Evolutionary conservation across 2,888 invertebrate genomes (phyloP), one percentile per base, ranked within the genome.

Genomic region (Acholoe squamosa): DNA sequence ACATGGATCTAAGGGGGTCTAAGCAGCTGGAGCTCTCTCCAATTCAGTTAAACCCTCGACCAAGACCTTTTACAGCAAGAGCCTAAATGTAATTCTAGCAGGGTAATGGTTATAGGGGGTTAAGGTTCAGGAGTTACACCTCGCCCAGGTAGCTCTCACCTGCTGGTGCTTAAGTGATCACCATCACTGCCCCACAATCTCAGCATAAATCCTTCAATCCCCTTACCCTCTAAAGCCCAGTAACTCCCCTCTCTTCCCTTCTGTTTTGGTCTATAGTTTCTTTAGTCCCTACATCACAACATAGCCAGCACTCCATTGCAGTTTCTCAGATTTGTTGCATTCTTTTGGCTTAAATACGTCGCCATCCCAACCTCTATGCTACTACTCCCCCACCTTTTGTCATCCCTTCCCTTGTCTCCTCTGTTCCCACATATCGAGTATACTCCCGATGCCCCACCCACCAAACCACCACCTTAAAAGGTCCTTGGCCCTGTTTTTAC

Each of bases 11-110:
- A 67, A 67, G 67, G 67, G n/a, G 67, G 12, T 25, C n/a, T 12
- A 71, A 71, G 71, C 71, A 71, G n/a, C 71, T 71, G 71, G 61
- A 14, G 61, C 61, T 61, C n/a, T 19, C 61, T 3, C 19, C 61
- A 7, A 61, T n/a, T 61, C 61, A n/a, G n/a, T 12, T 61, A n/a
- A 61, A 61, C 61, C 61, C 61, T 61, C 22, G 19, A 61, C 43
- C 43, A 43, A 43, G 43, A 43, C 43, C 43, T 43, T 43, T 43
- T 43, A 43, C 43, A 43, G 43, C 43, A 43, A 10, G 43, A 43
- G 43, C 43, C 43, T 43, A 43, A 43, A 43, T 43, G 43, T 43
- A 43, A 43, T 43, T 43, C 43, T 43, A 43, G 43, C 10, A 43
- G 43, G 43, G 43, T 10, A 7, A 43, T 43, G 43, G 43, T 43